Evolutionary conservation across 1,140 invertebrate species (phyloP).

Genomic region (Dinoponera quadriceps): DNA sequence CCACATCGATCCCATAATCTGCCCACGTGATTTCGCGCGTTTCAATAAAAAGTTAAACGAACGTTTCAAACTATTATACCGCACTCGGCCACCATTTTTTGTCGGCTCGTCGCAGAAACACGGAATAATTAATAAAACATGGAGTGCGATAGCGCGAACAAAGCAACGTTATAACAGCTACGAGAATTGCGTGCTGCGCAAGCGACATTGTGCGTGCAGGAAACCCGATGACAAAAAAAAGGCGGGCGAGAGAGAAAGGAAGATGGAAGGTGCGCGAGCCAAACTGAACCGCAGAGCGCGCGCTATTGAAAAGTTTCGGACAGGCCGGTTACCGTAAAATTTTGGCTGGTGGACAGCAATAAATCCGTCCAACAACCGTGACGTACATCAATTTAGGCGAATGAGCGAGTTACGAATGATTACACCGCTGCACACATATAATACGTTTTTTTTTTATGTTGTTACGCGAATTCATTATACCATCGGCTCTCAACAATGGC

Average conservation of each 20-base stretch:
- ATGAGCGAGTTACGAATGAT: conserved; percentile 18
- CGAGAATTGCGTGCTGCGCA: conserved; percentile 32
- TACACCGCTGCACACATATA: conserved; percentile 16
- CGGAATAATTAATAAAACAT: conserved; percentile 56
- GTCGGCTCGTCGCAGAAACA: conserved; percentile 5
- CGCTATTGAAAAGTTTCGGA: conserved; percentile 55
- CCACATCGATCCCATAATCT: conserved; percentile 1
- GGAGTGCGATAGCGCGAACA: conserved; percentile 43
- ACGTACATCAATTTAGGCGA: conserved; percentile 48
- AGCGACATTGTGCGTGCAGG: conserved; percentile 49
- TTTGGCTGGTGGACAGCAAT: conserved; percentile 29
- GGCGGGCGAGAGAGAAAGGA: not conserved
- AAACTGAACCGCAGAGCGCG: conserved; percentile 34
- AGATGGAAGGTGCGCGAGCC: conserved; percentile 24
- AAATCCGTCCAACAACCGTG: conserved; percentile 32
- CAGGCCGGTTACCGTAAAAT: conserved; percentile 46
- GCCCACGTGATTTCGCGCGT: not conserved
- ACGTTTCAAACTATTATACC: conserved; percentile 20
- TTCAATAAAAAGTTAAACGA: conserved; percentile 43
- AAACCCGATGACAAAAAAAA: conserved; percentile 34
- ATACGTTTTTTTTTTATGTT: conserved; percentile 41
- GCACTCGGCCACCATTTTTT: conserved; percentile 17
- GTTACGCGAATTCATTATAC: conserved; percentile 14
- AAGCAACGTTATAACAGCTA: conserved; percentile 54
- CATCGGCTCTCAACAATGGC: not conserved